Percentiles rank a stretch among this genome's conserved stretches.
phyloP scores from a whole-genome alignment of 2,797 vertebrate genomes.

The Limosa lapponica region DNA sequence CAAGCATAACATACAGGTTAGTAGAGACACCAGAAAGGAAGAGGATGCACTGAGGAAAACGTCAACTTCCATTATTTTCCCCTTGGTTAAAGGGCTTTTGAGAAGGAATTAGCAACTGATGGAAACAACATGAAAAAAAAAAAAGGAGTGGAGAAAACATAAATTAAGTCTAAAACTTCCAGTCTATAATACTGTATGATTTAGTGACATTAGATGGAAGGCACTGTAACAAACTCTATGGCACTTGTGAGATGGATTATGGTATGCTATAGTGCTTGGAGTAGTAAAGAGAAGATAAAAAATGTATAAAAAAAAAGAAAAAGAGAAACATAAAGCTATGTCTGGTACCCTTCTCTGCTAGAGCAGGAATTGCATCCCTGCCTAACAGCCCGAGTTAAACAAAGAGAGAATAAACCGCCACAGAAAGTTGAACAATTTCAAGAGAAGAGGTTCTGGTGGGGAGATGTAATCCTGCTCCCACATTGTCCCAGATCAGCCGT shows the following conservation, averaged over 20 bases:
- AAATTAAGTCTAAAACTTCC: neutral
- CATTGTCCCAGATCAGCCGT: neutral
- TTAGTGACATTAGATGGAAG: neutral
- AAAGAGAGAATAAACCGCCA: neutral
- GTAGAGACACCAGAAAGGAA: neutral
- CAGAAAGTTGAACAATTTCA: neutral
- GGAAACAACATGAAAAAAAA: neutral
- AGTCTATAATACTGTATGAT: neutral
- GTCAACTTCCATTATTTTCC: neutral
- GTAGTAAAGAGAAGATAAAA: neutral
- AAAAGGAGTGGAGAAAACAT: neutral
- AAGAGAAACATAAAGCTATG: neutral
- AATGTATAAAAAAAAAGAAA: too few species aligned
- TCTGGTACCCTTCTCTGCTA: neutral
- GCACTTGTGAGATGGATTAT: neutral
- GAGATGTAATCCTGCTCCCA: neutral
- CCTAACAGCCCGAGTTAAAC: neutral
- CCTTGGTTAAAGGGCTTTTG: neutral
- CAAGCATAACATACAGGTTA: neutral
- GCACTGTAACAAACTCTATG: neutral
- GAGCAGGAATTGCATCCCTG: neutral
- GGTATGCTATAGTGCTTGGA: neutral
- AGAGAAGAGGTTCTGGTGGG: neutral
- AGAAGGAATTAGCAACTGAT: neutral
- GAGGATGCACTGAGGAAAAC: neutral